A percentile compares a stretch with the other conserved stretches of the same genome.
Evolutionary conservation across 2,113 vertebrate species (phyloP).

Genomic region (Alectura lathami): DNA sequence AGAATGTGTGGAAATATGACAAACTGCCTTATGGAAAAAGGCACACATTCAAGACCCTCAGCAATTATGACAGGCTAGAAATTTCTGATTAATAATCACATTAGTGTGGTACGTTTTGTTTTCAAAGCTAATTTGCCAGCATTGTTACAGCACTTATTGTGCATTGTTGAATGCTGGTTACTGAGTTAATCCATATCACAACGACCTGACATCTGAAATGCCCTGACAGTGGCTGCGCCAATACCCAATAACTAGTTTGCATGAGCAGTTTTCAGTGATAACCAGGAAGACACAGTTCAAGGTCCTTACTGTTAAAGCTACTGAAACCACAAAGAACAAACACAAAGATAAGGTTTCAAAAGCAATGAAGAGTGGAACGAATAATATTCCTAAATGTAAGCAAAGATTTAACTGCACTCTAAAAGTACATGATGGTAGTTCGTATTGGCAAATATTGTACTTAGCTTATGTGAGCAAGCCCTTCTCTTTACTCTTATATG

Average conservation of each 20-base stretch:
- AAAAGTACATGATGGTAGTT: background rate
- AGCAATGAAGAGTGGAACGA: background rate
- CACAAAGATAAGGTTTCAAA: background rate
- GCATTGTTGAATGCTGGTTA: background rate
- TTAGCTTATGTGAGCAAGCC: background rate
- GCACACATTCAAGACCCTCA: background rate
- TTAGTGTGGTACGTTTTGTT: background rate
- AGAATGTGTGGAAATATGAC: background rate
- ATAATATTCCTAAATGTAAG: background rate
- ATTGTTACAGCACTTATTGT: background rate
- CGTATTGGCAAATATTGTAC: background rate
- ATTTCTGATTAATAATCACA: constrained; percentile 40
- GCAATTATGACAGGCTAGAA: background rate
- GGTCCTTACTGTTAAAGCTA: background rate
- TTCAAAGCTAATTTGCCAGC: constrained; percentile 16
- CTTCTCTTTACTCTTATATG: background rate
- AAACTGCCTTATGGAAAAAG: background rate
- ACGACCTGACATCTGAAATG: background rate
- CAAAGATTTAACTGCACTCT: background rate
- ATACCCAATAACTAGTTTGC: background rate
- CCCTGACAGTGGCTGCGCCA: background rate
- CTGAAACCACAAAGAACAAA: background rate
- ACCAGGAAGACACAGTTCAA: background rate
- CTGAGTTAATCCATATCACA: background rate
- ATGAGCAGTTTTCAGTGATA: background rate